A percentile compares a stretch with the other conserved stretches of the same genome.
Conservation (phyloP, 2,797 vertebrate genomes). For the Sylvilagus floridanus region DNA sequence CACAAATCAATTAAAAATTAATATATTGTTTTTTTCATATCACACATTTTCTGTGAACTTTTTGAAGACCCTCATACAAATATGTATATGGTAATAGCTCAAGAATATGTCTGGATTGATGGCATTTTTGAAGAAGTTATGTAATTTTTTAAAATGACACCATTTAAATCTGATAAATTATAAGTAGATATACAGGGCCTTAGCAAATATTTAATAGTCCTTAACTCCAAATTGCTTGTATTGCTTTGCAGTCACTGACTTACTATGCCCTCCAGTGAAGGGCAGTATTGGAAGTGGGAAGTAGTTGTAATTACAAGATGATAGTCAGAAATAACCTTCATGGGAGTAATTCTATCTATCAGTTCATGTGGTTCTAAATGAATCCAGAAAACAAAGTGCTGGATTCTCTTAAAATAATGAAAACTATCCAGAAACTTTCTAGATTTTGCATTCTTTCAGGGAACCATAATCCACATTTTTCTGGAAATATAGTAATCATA, state of each 20-base stretch:
- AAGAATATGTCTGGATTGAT: neutral
- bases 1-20: too few species aligned
- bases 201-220: neutral
- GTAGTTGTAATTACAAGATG: neutral
- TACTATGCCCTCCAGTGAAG: neutral
- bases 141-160: constrained; percentile 13
- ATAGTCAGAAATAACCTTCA: neutral
- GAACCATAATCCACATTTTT: neutral
- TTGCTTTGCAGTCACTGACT: neutral
- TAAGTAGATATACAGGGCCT: neutral
- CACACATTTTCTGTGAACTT: too few species aligned
- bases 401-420: neutral
- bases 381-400: neutral
- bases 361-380: neutral
- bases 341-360: neutral
- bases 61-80: neutral
- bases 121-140: constrained; percentile 50
- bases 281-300: neutral
- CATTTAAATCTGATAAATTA: constrained; percentile 16
- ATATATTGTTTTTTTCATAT: too few species aligned
- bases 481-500: neutral
- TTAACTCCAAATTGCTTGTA: neutral
- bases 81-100: neutral
- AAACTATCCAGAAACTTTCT: neutral
- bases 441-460: neutral